A percentile compares a stretch with the other conserved stretches of the same genome.
phyloP scores from a whole-genome alignment of 2,797 vertebrate genomes.

The Muscicapa striata region DNA sequence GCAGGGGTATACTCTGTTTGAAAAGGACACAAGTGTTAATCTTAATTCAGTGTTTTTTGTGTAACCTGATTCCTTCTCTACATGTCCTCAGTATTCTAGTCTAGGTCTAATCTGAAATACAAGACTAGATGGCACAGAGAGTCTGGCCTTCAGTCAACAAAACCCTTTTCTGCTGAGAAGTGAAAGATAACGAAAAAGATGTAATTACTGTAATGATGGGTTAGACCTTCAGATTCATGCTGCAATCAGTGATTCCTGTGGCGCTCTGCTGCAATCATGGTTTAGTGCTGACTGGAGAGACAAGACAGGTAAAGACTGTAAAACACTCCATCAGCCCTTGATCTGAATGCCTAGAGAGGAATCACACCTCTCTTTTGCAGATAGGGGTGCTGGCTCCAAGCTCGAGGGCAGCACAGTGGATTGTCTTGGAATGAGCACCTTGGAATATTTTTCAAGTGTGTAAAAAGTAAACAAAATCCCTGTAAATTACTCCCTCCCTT shows the following conservation, averaged over 20 bases:
- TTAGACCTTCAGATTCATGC: constrained; percentile 53
- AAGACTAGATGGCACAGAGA: not conserved
- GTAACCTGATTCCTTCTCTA: not conserved
- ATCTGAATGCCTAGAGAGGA: not conserved
- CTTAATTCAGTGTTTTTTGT: not conserved
- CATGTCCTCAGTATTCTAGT: not conserved
- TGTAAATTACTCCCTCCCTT: not conserved
- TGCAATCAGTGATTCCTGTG: constrained; percentile 66
- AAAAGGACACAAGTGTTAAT: not conserved
- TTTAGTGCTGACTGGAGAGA: constrained; percentile 48
- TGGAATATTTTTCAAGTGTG: not conserved
- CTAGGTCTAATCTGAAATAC: constrained; percentile 15
- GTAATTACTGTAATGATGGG: constrained; percentile 62
- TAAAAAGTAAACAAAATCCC: not conserved
- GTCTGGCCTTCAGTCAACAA: constrained; percentile 35
- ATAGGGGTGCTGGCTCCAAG: not conserved
- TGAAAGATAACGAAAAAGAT: constrained; percentile 49
- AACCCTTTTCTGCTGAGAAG: constrained; percentile 31
- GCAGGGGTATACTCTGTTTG: not conserved
- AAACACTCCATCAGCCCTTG: constrained; percentile 31
- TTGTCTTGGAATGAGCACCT: not conserved
- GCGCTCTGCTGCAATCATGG: constrained; percentile 39
- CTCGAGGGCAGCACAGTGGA: not conserved
- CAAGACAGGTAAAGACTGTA: constrained; percentile 32
- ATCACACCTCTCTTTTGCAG: not conserved